Conservation (phyloP, 2,888 invertebrate species). For the Leucoma salicis region DNA sequence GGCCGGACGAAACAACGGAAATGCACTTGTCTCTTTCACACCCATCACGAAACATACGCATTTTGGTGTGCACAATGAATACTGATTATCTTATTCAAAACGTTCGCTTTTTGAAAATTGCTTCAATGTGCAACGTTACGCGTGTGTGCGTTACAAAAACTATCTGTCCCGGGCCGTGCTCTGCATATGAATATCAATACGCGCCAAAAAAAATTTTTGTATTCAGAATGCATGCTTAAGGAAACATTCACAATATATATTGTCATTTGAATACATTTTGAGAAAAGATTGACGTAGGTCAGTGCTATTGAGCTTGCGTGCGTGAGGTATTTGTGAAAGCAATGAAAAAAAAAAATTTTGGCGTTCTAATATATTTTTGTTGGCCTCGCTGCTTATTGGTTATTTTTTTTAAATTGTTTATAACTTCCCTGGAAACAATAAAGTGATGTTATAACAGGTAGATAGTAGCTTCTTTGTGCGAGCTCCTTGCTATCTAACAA, state of each 20-base stretch:
- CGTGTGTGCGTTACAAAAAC: slow-evolving; percentile 67
- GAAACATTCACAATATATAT: slow-evolving; percentile 36
- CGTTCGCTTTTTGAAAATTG: slow-evolving; percentile 66
- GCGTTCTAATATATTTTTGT: slow-evolving; percentile 55
- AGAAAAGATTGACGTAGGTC: slow-evolving; percentile 65
- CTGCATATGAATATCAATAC: slow-evolving; percentile 57
- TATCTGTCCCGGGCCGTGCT: slow-evolving; percentile 58
- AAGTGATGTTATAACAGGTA: too few relatives aligned
- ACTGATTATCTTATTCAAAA: slow-evolving; percentile 72
- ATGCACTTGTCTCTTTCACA: slow-evolving; percentile 54
- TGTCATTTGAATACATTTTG: slow-evolving; percentile 47
- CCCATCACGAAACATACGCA: slow-evolving; percentile 50
- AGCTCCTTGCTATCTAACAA: too few relatives aligned
- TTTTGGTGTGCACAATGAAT: slow-evolving; percentile 76
- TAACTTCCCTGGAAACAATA: too few relatives aligned
- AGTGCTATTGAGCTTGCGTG: slow-evolving; percentile 38
- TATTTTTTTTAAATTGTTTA: slow-evolving; percentile 1
- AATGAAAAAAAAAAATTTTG: slow-evolving; percentile 63
- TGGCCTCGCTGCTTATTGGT: slow-evolving; percentile 8
- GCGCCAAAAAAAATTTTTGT: slow-evolving; percentile 60
- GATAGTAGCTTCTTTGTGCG: too few relatives aligned
- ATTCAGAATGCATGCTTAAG: slow-evolving; percentile 39
- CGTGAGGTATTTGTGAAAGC: slow-evolving; percentile 41
- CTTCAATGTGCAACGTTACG: slow-evolving; percentile 51
- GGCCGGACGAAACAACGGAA: slow-evolving; percentile 66